Conservation (phyloP, 2,888 invertebrate genomes). For the Pimpla rufipes region DNA sequence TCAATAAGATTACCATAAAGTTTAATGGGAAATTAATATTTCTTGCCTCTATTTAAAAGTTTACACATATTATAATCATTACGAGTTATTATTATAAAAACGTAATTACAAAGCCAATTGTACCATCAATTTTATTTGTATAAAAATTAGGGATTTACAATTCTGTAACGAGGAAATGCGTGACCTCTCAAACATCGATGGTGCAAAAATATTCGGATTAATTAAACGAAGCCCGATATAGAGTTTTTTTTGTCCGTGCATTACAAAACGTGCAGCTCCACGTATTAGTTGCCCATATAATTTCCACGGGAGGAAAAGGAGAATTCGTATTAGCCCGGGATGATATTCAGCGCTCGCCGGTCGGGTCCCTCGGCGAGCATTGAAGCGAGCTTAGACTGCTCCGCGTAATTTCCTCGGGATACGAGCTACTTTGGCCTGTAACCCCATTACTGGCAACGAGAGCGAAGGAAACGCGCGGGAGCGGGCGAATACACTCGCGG, state of each 20-base stretch:
- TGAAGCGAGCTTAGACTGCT: constrained; percentile 45
- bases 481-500: constrained; percentile 16
- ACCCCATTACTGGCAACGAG: constrained; percentile 64
- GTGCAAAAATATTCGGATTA: too few species aligned
- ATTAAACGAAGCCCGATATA: too few species aligned
- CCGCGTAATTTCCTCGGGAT: constrained; percentile 63
- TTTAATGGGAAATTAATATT: too few species aligned
- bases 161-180: too few species aligned
- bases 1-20: too few species aligned
- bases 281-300: constrained; percentile 5
- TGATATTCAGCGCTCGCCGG: constrained; percentile 30
- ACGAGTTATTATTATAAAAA: too few species aligned
- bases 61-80: too few species aligned
- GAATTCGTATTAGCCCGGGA: constrained; percentile 12
- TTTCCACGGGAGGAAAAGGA: neutral
- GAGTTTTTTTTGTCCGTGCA: neutral
- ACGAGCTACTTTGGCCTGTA: constrained; percentile 64
- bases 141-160: too few species aligned
- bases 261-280: neutral
- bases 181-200: too few species aligned
- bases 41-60: too few species aligned
- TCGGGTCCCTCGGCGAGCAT: constrained; percentile 16
- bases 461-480: constrained; percentile 49
- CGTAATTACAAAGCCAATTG: too few species aligned
- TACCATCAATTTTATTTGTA: too few species aligned